Evolutionary conservation across 2,113 vertebrate species (phyloP), one percentile per base, ranked within the genome.

Genomic region (Myotis davidii): DNA sequence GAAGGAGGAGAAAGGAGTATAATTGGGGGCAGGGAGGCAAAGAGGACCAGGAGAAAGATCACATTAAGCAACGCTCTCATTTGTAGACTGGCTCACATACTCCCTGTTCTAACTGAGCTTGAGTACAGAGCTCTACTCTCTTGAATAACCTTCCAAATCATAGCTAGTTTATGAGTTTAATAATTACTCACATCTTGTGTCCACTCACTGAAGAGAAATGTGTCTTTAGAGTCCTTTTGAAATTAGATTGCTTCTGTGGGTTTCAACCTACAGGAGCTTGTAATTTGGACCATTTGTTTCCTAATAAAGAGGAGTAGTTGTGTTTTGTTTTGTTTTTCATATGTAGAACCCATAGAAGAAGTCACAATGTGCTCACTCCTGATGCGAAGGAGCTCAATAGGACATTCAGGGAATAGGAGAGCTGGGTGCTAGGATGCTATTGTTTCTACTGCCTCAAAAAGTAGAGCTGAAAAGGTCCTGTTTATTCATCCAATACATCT

Each of bases 201-300:
- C 88, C 82, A 90, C 48, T 97, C 88, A 65, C n/a, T 61, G 67
- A 94, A 96, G 88, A 97, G 77, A 88, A 97, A 96, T 97, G 72
- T 85, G 82, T 94, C 92, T 90, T 91, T 76, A 34, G 90, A 96
- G 85, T 76, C 34, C 29, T 73, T 94, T 94, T 90, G 90, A 94
- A 94, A 94, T 92, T 70, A 73, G n/a, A 79, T 77, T 92, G 87
- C 42, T 95, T 67, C 79, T 90, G 34, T 9, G 37, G 20, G 69
- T 95, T 89, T 34, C 92, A 85, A 69, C 73, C 92, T 94, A 78
- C 1, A 83, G 92, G 90, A 90, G 83, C 70, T 93, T 95, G 96
- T 77, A 88, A 96, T 94, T 97, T 84, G 64, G 61, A 48, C 54
- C 74, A 78, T 96, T 96, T 90, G 56, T 96, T 94, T 94, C 78